phyloP scores from a whole-genome alignment of 2,113 vertebrate genomes.

The Mormyrus lacerda region DNA sequence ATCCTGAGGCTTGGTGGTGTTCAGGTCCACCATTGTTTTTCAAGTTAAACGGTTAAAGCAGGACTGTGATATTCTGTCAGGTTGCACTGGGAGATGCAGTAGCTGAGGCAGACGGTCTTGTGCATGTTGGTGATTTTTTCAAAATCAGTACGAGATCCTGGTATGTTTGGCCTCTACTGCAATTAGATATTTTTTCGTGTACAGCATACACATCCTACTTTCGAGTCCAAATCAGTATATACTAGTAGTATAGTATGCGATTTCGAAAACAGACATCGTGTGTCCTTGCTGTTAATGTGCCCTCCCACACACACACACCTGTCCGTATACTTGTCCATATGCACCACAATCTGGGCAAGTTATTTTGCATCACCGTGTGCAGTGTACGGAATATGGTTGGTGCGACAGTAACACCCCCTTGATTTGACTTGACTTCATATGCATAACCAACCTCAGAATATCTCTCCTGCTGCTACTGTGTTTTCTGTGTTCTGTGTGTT shows the following conservation, averaged over 20 bases:
- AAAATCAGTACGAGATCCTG: background rate
- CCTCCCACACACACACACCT: background rate
- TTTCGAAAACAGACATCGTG: background rate
- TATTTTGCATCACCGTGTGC: background rate
- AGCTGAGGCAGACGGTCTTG: background rate
- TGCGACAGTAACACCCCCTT: background rate
- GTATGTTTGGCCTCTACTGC: background rate
- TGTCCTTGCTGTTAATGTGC: background rate
- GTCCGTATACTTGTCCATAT: background rate
- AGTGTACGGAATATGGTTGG: background rate
- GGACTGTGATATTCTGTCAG: background rate
- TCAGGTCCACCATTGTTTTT: too few relatives aligned
- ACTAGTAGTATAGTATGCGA: background rate
- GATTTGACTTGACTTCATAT: background rate
- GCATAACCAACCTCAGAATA: background rate
- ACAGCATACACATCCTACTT: background rate
- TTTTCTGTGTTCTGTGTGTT: background rate
- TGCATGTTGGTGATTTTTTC: background rate
- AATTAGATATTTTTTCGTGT: background rate
- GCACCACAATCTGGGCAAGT: background rate
- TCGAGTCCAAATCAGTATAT: background rate
- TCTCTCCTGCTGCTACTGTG: background rate
- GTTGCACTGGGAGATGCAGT: background rate
- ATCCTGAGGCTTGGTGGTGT: background rate
- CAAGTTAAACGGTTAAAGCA: background rate